Evolutionary conservation across 2,797 vertebrate genomes (phyloP).

Genomic region (Eptatretus atami): DNA sequence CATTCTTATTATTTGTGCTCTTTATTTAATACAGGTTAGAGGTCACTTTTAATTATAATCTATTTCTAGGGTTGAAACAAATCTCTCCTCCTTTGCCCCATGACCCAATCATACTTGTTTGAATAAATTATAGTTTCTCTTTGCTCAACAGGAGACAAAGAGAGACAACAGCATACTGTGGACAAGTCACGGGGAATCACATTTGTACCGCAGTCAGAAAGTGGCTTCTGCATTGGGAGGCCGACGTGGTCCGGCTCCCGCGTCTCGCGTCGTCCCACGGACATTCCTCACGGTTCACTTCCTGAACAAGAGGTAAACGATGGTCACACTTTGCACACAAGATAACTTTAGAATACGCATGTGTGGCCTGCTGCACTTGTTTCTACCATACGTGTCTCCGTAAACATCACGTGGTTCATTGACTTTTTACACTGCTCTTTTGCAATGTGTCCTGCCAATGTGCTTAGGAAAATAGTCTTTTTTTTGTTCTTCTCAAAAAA

Average conservation of each 20-base stretch:
- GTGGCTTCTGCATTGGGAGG: slow-evolving; percentile 90
- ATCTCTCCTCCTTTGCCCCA: too few relatives aligned
- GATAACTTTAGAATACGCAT: too few relatives aligned
- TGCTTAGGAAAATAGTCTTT: neutral
- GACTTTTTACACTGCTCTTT: too few relatives aligned
- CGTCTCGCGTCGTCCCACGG: slow-evolving; percentile 34
- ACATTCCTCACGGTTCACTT: slow-evolving; percentile 27
- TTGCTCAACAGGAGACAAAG: slow-evolving; percentile 35
- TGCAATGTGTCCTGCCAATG: neutral
- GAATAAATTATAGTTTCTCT: slow-evolving; percentile 8
- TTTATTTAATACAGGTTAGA: too few relatives aligned
- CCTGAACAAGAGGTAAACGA: neutral
- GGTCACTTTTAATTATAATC: too few relatives aligned
- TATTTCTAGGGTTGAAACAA: too few relatives aligned
- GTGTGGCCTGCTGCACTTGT: too few relatives aligned
- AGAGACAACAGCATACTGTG: slow-evolving; percentile 57
- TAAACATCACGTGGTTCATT: too few relatives aligned
- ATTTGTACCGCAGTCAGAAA: slow-evolving; percentile 75
- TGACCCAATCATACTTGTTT: slow-evolving; percentile 5
- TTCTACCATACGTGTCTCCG: too few relatives aligned
- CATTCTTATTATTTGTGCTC: too few relatives aligned
- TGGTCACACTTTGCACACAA: too few relatives aligned
- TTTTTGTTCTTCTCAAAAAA: slow-evolving; percentile 3
- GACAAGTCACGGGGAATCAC: slow-evolving; percentile 62
- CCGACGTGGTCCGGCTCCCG: slow-evolving; percentile 64